These are phyloP conservation scores for Lycopodina hypogea DNA, from an alignment of 37 sponge, comb jelly and placozoan genomes.

Conservation along the genomic window DNA sequence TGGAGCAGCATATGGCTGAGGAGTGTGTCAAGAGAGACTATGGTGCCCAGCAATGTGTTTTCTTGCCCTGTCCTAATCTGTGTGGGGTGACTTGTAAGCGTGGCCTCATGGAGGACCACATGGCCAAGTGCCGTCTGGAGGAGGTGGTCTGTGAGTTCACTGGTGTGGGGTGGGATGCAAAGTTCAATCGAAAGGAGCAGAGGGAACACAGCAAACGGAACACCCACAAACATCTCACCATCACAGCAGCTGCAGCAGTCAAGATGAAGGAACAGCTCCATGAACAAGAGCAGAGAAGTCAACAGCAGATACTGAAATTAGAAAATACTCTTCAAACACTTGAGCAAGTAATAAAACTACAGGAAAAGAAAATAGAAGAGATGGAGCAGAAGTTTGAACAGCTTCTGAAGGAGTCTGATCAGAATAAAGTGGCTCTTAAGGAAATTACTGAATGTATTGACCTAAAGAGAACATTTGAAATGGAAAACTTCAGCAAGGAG, in stretches of 20 bases:
- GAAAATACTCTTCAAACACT: too few relatives aligned
- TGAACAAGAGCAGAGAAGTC: too few relatives aligned
- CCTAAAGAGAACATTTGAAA: too few relatives aligned
- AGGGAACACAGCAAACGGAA: neutral
- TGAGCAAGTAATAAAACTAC: too few relatives aligned
- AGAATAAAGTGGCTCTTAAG: too few relatives aligned
- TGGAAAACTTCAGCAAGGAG: constrained; percentile 2
- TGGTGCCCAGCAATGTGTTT: constrained; percentile 20
- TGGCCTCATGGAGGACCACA: constrained; percentile 4
- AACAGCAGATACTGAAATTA: too few relatives aligned
- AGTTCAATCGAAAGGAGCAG: too few relatives aligned
- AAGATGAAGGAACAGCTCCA: neutral
- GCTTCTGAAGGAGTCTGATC: too few relatives aligned
- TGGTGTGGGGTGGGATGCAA: too few relatives aligned
- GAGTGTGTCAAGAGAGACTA: constrained; percentile 22
- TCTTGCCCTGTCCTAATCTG: constrained; percentile 27
- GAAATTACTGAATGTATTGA: too few relatives aligned
- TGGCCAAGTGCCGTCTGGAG: constrained; percentile 14
- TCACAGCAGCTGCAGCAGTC: neutral
- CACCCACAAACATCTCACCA: neutral
- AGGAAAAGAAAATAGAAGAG: too few relatives aligned
- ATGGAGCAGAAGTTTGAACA: too few relatives aligned
- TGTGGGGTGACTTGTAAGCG: constrained; percentile 19
- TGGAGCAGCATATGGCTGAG: constrained; percentile 7
- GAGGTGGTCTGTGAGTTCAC: constrained; percentile 35